Base-by-base conservation (phyloP, 2,888 invertebrate genomes). In the Campoplex nolae region DNA sequence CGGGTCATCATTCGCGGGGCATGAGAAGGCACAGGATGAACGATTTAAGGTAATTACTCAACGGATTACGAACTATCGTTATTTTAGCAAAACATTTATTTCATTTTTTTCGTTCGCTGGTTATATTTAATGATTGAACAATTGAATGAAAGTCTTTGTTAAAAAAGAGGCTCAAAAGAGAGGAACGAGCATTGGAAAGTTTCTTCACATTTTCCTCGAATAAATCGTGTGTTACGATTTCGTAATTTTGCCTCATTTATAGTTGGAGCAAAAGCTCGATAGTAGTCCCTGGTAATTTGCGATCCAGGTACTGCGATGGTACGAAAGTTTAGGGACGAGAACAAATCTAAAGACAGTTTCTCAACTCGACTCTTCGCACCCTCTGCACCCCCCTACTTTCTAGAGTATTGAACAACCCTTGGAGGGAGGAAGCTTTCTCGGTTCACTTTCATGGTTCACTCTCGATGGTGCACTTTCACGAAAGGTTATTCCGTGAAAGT, bases 1-100 rank as follows among this genome's bases (percentile, higher is more conserved):
- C 97, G 38, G 95, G 96, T 85, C 96, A 96, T 56, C 95, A 96
- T 4, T 93, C 95, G 0, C 95, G 97, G 76, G 95, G 95, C 85
- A 92, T 93, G 84, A 92, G 94, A 88, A 92, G 94, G 84, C 95
- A 95, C 89, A 95, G 95, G 92, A 95, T 95, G 91, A 95, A 96
- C 92, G 95, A 95, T 94, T 95, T 96, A 93, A 96, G 96, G 95
- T 95, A 93, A 94, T 93, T 92, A 35, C 65, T 73, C 18, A 38
- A 28, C n/a, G 4, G 23, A 23, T 67, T 68, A 54, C 38, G 45
- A 54, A 18, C 11, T 0, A 16, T 62, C 4, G 13, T 70, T 80
- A 18, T 16, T 35, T 48, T 67, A 0, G 7, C 32, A 18, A 54
- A 28, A 13, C 8, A 51, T 35, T 32, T 38, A 38, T n/a, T 51